Evolutionary conservation across 2,888 invertebrate genomes (phyloP), one percentile per base, ranked within the genome.

Genomic region (Amaurobius ferox): DNA sequence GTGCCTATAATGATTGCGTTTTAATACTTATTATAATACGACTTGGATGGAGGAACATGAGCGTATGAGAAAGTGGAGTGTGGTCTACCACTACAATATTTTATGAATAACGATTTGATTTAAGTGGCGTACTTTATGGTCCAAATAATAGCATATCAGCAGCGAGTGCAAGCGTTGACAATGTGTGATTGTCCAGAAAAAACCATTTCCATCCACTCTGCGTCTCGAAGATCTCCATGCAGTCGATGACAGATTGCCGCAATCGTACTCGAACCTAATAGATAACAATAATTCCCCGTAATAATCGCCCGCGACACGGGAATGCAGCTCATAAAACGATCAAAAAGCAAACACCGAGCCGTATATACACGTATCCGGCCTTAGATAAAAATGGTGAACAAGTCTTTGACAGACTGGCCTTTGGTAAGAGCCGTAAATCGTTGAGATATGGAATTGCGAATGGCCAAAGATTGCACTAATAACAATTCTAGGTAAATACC

Each of bases 201-300:
- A 35, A 67, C 7, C n/a, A 32, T 11, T 16, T 19, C 61, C 40
- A 70, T 67, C 71, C 44, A 80, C 35, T 55, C 23, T 55, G 23
- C 23, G 48, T 39, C 80, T 35, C 23, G 68, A 16, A 28, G 55
- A 66, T 66, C 66, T 66, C 19, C 23, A 30, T 32, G 71, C 64
- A 48, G 76, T 48, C 66, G 77, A 77, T 77, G 83, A 83, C 77
- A 83, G 83, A 83, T 83, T 83, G 83, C 83, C 39, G 83, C 77
- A 83, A 77, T 83, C 66, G 83, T 64, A 66, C 79, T 66, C 79
- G 79, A 83, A 83, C 83, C 55, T 77, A 44, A 83, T 83, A 83
- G 83, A 83, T 83, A 83, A 83, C 83, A 83, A 83, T 83, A 83
- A 83, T 83, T 76, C 83, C 83, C 77, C 28, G 55, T 77, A 77